Percentiles rank a stretch among this genome's conserved stretches.
Conservation (phyloP, 2,888 invertebrate species). For the Tridacna crocea region DNA sequence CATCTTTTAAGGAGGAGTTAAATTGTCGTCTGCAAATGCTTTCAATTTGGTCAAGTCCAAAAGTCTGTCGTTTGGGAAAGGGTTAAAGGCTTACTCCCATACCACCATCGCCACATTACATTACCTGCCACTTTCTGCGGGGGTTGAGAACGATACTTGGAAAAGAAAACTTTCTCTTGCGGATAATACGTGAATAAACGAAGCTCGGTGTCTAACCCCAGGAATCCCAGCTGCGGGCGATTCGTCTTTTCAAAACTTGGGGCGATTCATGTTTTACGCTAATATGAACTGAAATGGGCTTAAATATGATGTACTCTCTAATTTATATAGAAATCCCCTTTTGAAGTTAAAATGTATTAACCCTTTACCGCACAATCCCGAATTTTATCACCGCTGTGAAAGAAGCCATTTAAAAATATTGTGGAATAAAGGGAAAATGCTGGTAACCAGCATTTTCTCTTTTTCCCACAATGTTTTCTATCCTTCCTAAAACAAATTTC, state of each 20-base stretch:
- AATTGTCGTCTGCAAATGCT: too few species aligned
- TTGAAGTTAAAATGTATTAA: slow-evolving; percentile 27
- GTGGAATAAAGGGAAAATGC: slow-evolving; percentile 6
- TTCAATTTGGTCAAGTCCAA: too few species aligned
- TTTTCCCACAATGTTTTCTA: slow-evolving; percentile 4
- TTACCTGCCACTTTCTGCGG: not conserved
- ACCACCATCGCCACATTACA: not conserved
- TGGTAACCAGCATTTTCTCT: not conserved
- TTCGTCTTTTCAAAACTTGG: slow-evolving; percentile 25
- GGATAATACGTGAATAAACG: slow-evolving; percentile 48
- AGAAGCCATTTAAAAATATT: too few species aligned
- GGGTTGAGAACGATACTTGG: slow-evolving; percentile 1
- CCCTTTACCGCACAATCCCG: too few species aligned
- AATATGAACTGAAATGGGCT: slow-evolving; percentile 36
- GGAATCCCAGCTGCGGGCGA: slow-evolving; percentile 29
- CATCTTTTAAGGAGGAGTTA: too few species aligned
- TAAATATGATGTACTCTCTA: slow-evolving; percentile 35
- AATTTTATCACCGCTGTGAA: not conserved
- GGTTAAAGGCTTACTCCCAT: too few species aligned
- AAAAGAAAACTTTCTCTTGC: slow-evolving; percentile 32
- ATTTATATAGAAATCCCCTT: slow-evolving; percentile 35
- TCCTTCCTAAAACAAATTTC: too few species aligned
- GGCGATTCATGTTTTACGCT: slow-evolving; percentile 57
- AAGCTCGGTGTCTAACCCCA: slow-evolving; percentile 19
- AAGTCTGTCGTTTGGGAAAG: too few species aligned